These are phyloP conservation scores for Cinclus cinclus DNA, from an alignment of 2,113 vertebrate species.

Conservation along the genomic window DNA sequence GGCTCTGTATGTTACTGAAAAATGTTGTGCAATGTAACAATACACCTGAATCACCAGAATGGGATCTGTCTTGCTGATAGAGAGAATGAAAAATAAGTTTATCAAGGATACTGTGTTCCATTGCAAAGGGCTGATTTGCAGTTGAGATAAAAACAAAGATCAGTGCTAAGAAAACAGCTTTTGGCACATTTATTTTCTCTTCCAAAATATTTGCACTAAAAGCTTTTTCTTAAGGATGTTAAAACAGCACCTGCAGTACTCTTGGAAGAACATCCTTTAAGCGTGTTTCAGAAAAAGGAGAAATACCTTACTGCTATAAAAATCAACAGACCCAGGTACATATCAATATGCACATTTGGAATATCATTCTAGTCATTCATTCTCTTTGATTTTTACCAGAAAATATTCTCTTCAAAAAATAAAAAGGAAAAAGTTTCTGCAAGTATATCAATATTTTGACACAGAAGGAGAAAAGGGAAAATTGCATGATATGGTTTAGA, in stretches of 20 bases:
- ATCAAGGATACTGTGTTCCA: constrained; percentile 34
- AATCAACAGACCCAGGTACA: constrained; percentile 67
- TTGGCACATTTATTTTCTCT: constrained; percentile 49
- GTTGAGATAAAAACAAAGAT: constrained; percentile 63
- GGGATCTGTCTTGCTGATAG: not conserved
- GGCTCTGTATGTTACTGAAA: not conserved
- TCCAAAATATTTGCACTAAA: constrained; percentile 69
- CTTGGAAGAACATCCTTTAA: constrained; percentile 56
- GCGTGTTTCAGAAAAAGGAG: constrained; percentile 36
- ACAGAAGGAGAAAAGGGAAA: constrained; percentile 68
- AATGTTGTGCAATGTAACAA: not conserved
- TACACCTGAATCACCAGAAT: not conserved
- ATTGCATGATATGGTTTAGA: constrained; percentile 70
- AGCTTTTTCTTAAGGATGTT: constrained; percentile 49
- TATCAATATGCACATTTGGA: constrained; percentile 79
- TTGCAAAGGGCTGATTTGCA: constrained; percentile 49
- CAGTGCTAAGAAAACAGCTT: constrained; percentile 58
- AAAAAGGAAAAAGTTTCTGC: constrained; percentile 61
- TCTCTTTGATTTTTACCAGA: constrained; percentile 77
- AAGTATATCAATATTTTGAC: constrained; percentile 81
- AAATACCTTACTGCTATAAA: constrained; percentile 63
- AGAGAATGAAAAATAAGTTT: constrained; percentile 51
- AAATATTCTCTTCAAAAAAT: constrained; percentile 58
- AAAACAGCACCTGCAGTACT: constrained; percentile 60
- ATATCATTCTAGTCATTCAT: constrained; percentile 77